Evolutionary conservation across 2,113 vertebrate genomes (phyloP), one percentile per base, ranked within the genome.

Genomic region (Semicossyphus pulcher): DNA sequence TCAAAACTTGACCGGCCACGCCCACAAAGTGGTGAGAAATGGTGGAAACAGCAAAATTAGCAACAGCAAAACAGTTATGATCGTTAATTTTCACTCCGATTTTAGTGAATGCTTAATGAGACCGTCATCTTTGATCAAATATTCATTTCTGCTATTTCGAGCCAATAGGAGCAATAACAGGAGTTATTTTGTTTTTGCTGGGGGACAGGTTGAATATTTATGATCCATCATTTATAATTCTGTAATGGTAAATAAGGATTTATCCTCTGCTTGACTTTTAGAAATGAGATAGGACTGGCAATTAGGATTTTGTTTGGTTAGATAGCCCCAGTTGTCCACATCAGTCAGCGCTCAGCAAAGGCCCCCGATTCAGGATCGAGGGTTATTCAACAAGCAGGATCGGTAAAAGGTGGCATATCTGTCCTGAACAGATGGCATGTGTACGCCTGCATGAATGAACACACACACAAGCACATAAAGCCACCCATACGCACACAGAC

Each of bases 391-490:
- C 62, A 88, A 69, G 82, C 71, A 59, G 57, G 72, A 81, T 36
- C 18, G 29, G 72, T 63, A 63, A 51, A 77, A 73, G 72, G 80
- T 85, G 49, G 74, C 80, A 59, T 91, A 90, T 93, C 91, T 89
- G 42, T 37, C 73, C 81, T 69, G 79, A 86, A 84, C 91, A 92
- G 89, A 92, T 90, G 87, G 86, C 67, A 76, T 76, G 73, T 75
- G 83, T 76, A 58, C 3, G 41, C 53, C 57, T 49, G 85, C 81
- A 88, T 90, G 86, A 80, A 81, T 83, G 74, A 84, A 63, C 76
- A 80, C 74, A 76, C 65, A 68, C 42, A n/a, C 37, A 68, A 49
- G 48, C 60, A 56, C 47, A 59, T 51, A 44, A 20, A 72, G 59
- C 47, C 15, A 39, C 57, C 71, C 48, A 76, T 6, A 72, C 44